A percentile compares a stretch with the other conserved stretches of the same genome.
Evolutionary conservation across 2,113 vertebrate genomes (phyloP).

Genomic region (Craseonycteris thonglongyai): DNA sequence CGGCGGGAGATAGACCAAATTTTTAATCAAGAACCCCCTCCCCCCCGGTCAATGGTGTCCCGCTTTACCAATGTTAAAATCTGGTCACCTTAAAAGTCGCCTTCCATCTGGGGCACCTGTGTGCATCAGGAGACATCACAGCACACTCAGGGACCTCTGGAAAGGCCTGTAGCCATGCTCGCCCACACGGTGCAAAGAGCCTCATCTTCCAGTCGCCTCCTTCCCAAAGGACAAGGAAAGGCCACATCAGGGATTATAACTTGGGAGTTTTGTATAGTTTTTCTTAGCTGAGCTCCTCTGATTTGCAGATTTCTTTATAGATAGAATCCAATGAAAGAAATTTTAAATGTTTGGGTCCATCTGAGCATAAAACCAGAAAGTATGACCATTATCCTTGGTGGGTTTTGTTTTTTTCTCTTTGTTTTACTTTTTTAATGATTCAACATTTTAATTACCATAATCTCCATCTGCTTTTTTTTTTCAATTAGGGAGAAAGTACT

Average conservation of each 20-base stretch:
- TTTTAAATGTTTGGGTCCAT: neutral
- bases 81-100: no score
- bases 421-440: neutral
- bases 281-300: neutral
- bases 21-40: no score
- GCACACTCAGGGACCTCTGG: neutral
- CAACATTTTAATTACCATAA: slow-evolving; percentile 23
- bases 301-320: slow-evolving; percentile 1
- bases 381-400: neutral
- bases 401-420: neutral
- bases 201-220: neutral
- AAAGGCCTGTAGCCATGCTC: neutral
- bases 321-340: neutral
- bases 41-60: no score
- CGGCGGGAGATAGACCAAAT: no score
- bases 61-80: no score
- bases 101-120: neutral
- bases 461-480: slow-evolving; percentile 4
- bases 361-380: neutral
- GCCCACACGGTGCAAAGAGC: neutral
- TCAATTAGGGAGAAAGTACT: neutral
- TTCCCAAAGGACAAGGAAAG: neutral
- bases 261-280: neutral
- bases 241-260: neutral
- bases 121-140: neutral